phyloP scores from a whole-genome alignment of 1,140 invertebrate species.

The Zaprionus davidi region DNA sequence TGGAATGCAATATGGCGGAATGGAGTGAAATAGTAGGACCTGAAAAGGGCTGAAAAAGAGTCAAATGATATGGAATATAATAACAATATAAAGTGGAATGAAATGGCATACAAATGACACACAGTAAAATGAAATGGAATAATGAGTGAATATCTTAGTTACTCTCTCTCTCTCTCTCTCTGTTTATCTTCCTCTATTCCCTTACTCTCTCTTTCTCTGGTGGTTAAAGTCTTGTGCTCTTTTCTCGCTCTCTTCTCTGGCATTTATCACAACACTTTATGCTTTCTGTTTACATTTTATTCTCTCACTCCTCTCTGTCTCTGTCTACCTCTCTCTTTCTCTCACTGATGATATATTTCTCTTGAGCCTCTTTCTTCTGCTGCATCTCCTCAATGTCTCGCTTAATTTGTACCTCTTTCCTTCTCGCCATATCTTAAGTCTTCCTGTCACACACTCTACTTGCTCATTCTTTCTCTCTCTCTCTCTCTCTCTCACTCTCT shows the following conservation, averaged over 20 bases:
- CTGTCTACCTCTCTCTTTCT: not conserved
- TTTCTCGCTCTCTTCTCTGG: not conserved
- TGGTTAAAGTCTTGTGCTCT: not conserved
- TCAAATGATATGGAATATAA: not conserved
- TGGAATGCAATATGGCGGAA: not conserved
- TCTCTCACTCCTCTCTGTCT: not conserved
- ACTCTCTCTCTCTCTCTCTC: not conserved
- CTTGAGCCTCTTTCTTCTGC: too few species aligned
- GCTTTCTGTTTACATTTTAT: not conserved
- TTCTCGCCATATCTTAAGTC: constrained; percentile 2
- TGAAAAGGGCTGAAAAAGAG: not conserved
- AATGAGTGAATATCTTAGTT: not conserved
- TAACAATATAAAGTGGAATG: not conserved
- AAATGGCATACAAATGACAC: not conserved
- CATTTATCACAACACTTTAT: not conserved
- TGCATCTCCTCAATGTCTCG: not conserved
- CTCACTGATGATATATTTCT: not conserved
- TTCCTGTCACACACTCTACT: not conserved
- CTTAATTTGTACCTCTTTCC: constrained; percentile 1
- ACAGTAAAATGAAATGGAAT: not conserved
- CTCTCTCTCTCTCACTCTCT: not conserved
- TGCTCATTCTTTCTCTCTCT: not conserved
- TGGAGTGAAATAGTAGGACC: not conserved
- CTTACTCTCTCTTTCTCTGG: not conserved
- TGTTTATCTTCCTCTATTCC: not conserved